Evolutionary conservation across 2,888 invertebrate species (phyloP).

Genomic region (Matsumyia berberina): DNA sequence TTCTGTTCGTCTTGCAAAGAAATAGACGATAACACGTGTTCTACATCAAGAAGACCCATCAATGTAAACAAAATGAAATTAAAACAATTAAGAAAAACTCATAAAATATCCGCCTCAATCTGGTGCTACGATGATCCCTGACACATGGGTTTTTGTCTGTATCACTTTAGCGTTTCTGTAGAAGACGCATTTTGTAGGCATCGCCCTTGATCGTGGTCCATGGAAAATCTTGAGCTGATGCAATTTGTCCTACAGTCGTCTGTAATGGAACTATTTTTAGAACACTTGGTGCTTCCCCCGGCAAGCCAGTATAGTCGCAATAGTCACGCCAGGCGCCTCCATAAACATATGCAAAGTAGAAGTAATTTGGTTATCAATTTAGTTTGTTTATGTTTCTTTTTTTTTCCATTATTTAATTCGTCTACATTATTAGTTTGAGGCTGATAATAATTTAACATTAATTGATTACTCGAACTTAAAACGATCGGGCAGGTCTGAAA

Average conservation of each 20-base stretch:
- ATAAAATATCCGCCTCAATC: neutral
- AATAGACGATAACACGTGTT: neutral
- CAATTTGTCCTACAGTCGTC: constrained; percentile 10
- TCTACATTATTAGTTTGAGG: neutral
- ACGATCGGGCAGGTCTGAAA: neutral
- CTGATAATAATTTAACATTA: constrained; percentile 9
- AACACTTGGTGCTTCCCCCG: neutral
- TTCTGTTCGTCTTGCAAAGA: too few relatives aligned
- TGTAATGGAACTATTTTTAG: constrained; percentile 20
- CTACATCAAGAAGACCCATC: too few relatives aligned
- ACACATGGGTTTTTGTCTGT: neutral
- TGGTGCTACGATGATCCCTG: neutral
- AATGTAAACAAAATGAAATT: neutral
- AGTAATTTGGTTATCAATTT: constrained; percentile 25
- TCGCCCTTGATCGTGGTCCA: constrained; percentile 30
- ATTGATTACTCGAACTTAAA: constrained; percentile 3
- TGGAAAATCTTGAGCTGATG: constrained; percentile 5
- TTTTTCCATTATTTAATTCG: neutral
- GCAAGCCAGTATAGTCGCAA: neutral
- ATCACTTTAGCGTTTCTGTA: too few relatives aligned
- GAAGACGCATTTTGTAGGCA: neutral
- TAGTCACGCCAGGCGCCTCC: constrained; percentile 10
- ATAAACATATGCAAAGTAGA: constrained; percentile 20
- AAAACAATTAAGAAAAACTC: neutral
- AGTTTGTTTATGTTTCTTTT: constrained; percentile 15